Base-by-base conservation (phyloP, 2,113 vertebrate species). In the Trinectes maculatus region DNA sequence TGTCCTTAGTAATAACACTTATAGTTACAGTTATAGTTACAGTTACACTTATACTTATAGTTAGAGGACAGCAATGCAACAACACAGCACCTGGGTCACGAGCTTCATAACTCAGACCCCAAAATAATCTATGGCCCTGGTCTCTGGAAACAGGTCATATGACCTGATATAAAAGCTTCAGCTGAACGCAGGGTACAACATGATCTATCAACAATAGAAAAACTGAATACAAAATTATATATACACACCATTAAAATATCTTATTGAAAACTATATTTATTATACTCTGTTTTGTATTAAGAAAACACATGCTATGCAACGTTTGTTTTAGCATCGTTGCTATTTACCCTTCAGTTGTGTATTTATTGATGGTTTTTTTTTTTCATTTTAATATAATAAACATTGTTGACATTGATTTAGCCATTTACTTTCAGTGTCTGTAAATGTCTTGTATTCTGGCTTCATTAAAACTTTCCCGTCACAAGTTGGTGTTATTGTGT, bases 101-200 rank as follows among this genome's bases (percentile, higher is more conserved):
- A 42, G 76, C 43, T 58, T 26, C 65, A 71, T 59, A 71, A 86
- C 73, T 71, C 74, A 75, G 42, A 66, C 37, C 77, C 65, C 9
- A 70, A 83, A 87, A 85, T 80, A 86, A 72, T 62, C 63, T 1
- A 25, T 0, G 9, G 51, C 21, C 8, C 26, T 34, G 54, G 42
- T 68, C 63, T 42, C 29, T 18, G 34, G 74, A 74, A 74, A 69
- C 51, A 63, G n/a, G 71, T 80, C 71, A 82, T 29, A 49, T 56
- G 74, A 82, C 69, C 56, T 74, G 77, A 67, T 64, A 60, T 47
- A 31, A 60, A 64, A 64, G 18, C 34, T 56, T 47, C 61, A 52
- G 54, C 34, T 37, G 25, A n/a, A 70, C 31, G 74, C 48, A 29
- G 40, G 13, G 11, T 10, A 24, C 42, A 57, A 59, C 31, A 18